Percentiles rank a stretch among this genome's conserved stretches.
Conservation (phyloP, 2,888 invertebrate species). For the Gari tellinella region DNA sequence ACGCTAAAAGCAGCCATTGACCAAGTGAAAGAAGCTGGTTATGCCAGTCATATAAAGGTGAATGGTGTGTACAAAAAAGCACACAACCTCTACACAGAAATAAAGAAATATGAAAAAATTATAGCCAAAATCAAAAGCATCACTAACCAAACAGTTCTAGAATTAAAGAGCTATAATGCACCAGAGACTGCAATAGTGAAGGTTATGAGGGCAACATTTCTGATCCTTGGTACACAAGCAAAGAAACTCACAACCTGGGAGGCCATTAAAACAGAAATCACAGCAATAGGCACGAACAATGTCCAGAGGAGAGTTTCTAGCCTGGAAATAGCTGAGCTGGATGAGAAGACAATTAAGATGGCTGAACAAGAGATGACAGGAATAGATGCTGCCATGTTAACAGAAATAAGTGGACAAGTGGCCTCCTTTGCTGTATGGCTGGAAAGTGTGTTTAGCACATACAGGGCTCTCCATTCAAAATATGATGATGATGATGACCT, state of each 20-base stretch:
- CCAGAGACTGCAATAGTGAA: not conserved
- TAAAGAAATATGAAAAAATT: not conserved
- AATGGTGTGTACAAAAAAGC: too few relatives aligned
- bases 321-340: constrained; percentile 3
- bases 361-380: constrained; percentile 6
- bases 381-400: not conserved
- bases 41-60: too few relatives aligned
- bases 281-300: constrained; percentile 1
- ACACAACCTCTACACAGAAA: too few relatives aligned
- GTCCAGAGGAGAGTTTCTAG: constrained; percentile 6
- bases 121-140: constrained; percentile 7
- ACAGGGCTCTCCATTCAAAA: too few relatives aligned
- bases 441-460: not conserved
- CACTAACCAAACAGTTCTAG: not conserved
- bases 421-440: constrained; percentile 36
- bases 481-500: too few relatives aligned
- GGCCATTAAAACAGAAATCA: not conserved
- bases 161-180: constrained; percentile 8
- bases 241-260: constrained; percentile 1
- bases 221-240: constrained; percentile 3
- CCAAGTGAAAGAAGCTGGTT: too few relatives aligned
- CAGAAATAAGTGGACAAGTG: constrained; percentile 23
- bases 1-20: too few relatives aligned
- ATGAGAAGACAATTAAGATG: not conserved
- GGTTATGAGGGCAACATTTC: constrained; percentile 19